A percentile compares a stretch with the other conserved stretches of the same genome.
phyloP scores from a whole-genome alignment of 2,113 vertebrate genomes.

The Chamaetylas fuelleborni region DNA sequence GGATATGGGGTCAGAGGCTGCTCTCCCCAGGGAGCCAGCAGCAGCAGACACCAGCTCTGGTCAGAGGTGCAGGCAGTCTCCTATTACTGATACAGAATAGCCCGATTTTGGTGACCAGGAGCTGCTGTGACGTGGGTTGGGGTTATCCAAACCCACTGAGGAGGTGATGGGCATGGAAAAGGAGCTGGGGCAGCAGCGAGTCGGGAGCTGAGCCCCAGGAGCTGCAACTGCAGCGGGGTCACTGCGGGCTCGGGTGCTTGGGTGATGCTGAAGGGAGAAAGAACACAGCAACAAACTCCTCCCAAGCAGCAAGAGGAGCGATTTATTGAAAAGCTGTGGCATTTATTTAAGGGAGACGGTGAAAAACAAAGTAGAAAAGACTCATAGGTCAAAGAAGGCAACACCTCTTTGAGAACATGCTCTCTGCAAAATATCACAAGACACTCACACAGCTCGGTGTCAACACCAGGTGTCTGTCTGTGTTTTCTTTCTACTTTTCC shows the following conservation, averaged over 20 bases:
- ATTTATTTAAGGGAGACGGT: no score
- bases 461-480: no score
- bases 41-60: neutral
- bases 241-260: neutral
- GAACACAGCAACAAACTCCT: no score
- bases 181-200: neutral
- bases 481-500: no score
- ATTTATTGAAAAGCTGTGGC: no score
- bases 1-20: neutral
- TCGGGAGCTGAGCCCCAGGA: neutral
- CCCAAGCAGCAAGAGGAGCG: no score
- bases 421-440: no score
- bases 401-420: no score
- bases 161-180: neutral
- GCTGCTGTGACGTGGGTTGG: neutral
- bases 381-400: no score
- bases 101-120: neutral
- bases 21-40: neutral
- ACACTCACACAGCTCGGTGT: no score
- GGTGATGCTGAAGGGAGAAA: no score
- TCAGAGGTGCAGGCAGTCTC: neutral
- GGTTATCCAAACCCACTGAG: neutral
- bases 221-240: neutral
- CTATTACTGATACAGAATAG: conserved; percentile 38
- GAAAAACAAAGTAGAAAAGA: no score